These are phyloP conservation scores for Macrophya alboannulata DNA, from an alignment of 2,888 invertebrate species.

Conservation along the genomic window DNA sequence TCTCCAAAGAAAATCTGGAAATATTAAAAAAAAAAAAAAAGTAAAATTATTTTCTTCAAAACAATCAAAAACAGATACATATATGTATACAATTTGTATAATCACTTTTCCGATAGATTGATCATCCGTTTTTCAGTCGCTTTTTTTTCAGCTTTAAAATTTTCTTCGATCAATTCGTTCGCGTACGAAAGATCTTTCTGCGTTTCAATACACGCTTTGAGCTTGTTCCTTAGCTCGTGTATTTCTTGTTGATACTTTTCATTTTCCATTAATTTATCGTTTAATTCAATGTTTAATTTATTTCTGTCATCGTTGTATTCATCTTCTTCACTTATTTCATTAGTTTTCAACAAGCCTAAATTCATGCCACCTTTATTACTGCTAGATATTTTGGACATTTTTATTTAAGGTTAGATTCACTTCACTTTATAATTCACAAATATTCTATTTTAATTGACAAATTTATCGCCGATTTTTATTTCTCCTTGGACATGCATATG, in stretches of 20 bases:
- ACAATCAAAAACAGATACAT: background rate
- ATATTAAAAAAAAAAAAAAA: slow-evolving; percentile 18
- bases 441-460: background rate
- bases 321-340: slow-evolving; percentile 44
- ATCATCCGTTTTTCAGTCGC: slow-evolving; percentile 58
- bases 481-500: no score
- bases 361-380: slow-evolving; percentile 49
- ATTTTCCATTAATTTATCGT: slow-evolving; percentile 59
- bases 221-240: slow-evolving; percentile 65
- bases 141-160: slow-evolving; percentile 53
- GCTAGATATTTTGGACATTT: slow-evolving; percentile 55
- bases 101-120: slow-evolving; percentile 63
- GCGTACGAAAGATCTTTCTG: slow-evolving; percentile 66
- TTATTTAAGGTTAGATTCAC: slow-evolving; percentile 61
- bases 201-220: slow-evolving; percentile 63
- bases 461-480: background rate
- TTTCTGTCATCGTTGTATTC: slow-evolving; percentile 53
- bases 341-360: background rate
- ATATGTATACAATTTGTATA: background rate
- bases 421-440: background rate
- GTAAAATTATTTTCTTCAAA: background rate
- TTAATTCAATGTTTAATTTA: slow-evolving; percentile 35
- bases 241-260: slow-evolving; percentile 68
- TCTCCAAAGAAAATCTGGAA: slow-evolving; percentile 55
- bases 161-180: slow-evolving; percentile 38